Evolutionary conservation across 2,113 vertebrate genomes (phyloP).

Genomic region (Eonycteris spelaea): DNA sequence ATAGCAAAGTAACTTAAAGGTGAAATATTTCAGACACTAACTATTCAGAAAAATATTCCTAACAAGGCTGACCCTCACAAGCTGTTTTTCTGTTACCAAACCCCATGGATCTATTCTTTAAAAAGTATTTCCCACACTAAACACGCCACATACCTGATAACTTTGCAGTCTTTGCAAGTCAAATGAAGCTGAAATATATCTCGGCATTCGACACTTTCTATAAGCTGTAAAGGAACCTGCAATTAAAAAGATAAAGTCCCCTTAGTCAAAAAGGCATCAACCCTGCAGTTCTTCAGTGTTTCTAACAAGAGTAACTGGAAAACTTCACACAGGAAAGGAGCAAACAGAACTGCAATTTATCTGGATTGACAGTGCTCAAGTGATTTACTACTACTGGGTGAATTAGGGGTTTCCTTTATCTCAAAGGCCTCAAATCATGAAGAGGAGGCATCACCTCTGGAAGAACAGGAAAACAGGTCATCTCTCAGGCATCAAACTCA

Average conservation of each 20-base stretch:
- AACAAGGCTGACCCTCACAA: background rate
- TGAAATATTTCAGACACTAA: conserved; percentile 34
- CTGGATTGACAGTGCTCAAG: background rate
- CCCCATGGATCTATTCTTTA: background rate
- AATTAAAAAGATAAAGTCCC: conserved; percentile 63
- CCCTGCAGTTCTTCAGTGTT: background rate
- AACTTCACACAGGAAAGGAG: background rate
- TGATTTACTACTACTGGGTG: background rate
- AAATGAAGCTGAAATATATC: conserved; percentile 98
- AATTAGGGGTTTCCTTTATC: background rate
- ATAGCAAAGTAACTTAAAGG: conserved; percentile 7
- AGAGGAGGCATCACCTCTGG: background rate
- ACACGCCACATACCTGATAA: conserved; percentile 88
- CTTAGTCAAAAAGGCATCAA: conserved; percentile 46
- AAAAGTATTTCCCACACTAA: conserved; percentile 29
- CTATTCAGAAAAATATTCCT: conserved; percentile 41
- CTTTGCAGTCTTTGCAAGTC: conserved; percentile 99
- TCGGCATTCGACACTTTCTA: conserved; percentile 94
- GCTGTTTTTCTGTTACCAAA: conserved; percentile 34
- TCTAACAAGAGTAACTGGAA: conserved; percentile 37
- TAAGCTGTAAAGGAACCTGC: conserved; percentile 96
- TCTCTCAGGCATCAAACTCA: background rate
- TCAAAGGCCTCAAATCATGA: background rate
- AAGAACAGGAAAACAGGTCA: background rate
- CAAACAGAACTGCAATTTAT: background rate